Conservation (phyloP, 2,797 vertebrate species). For the Delichon dasypus region DNA sequence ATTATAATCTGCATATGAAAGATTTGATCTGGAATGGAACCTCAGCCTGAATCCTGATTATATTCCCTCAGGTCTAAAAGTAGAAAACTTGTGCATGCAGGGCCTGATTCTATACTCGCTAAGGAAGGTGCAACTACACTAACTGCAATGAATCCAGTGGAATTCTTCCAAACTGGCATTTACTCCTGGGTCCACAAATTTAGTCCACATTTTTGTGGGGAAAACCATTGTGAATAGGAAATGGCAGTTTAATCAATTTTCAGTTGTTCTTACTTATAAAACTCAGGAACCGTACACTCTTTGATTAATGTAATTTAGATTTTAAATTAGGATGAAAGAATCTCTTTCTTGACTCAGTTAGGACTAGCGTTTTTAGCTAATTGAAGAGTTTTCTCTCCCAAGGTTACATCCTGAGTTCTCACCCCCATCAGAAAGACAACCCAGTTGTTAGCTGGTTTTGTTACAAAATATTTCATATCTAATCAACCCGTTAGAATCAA, state of each 20-base stretch:
- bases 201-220: neutral
- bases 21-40: neutral
- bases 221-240: neutral
- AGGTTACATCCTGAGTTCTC: neutral
- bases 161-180: neutral
- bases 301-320: neutral
- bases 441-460: neutral
- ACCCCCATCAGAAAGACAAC: neutral
- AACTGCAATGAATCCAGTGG: neutral
- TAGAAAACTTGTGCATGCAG: neutral
- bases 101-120: neutral
- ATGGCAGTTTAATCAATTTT: neutral
- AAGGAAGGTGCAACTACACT: neutral
- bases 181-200: neutral
- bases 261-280: conserved; percentile 18
- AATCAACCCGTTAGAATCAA: neutral
- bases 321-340: conserved; percentile 18
- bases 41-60: neutral
- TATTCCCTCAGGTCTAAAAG: neutral
- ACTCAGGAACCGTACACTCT: neutral
- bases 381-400: neutral
- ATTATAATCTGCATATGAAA: conserved; percentile 15
- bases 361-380: neutral
- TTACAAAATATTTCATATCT: conserved; percentile 3
- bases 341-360: neutral